phyloP scores from a whole-genome alignment of 23 tunicate species.

The Corella eumyota region DNA sequence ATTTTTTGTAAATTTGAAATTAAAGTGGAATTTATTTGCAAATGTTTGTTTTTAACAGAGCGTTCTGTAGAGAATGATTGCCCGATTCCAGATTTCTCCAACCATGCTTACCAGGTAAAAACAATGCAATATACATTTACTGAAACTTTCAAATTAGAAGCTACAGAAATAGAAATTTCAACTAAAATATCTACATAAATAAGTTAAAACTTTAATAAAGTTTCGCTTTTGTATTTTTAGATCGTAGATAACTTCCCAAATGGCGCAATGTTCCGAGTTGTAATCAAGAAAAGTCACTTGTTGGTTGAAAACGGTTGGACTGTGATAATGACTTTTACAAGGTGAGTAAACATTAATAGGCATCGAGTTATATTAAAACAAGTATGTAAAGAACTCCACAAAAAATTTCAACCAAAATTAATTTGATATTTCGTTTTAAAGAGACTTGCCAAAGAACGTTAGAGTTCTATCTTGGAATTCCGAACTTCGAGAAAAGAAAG shows the following conservation, averaged over 20 bases:
- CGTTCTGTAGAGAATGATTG: constrained; percentile 13
- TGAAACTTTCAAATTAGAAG: too few species aligned
- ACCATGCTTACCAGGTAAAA: constrained; percentile 53
- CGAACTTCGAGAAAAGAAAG: constrained; percentile 7
- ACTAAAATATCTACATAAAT: too few species aligned
- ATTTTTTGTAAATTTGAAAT: too few species aligned
- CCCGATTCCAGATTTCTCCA: constrained; percentile 47
- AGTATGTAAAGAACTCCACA: not conserved
- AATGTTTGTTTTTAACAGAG: constrained; percentile 7
- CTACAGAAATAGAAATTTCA: too few species aligned
- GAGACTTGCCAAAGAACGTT: constrained; percentile 45
- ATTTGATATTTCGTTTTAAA: too few species aligned
- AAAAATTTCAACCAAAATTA: too few species aligned
- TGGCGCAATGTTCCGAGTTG: constrained; percentile 46
- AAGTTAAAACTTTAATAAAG: too few species aligned
- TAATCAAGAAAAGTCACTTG: constrained; percentile 12
- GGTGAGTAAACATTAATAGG: constrained; percentile 19
- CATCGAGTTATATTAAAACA: not conserved
- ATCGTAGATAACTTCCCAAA: constrained; percentile 73
- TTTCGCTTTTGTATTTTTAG: constrained; percentile 17
- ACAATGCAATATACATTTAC: not conserved
- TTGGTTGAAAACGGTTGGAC: constrained; percentile 48
- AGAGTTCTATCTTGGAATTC: constrained; percentile 69
- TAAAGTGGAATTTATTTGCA: too few species aligned
- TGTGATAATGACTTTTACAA: constrained; percentile 42